These are phyloP conservation scores for Prorops nasuta DNA, from an alignment of 1,140 invertebrate genomes.

Conservation along the genomic window DNA sequence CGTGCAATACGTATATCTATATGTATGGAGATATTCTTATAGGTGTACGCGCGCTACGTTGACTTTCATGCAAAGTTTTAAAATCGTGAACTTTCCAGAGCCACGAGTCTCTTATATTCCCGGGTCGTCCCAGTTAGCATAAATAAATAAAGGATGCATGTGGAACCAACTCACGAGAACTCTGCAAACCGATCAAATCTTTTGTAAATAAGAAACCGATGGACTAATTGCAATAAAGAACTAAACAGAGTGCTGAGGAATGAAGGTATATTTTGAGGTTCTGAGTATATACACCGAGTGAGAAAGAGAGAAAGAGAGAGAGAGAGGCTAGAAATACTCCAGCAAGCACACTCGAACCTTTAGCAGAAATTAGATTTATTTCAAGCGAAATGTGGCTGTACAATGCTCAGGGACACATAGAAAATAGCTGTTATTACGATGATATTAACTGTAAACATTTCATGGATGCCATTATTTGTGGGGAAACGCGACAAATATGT, in stretches of 20 bases:
- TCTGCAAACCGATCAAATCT: background rate
- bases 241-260: too few relatives aligned
- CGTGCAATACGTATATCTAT: conserved; percentile 43
- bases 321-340: background rate
- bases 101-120: background rate
- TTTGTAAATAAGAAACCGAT: too few relatives aligned
- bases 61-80: conserved; percentile 45
- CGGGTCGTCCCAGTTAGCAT: conserved; percentile 34
- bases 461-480: background rate
- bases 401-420: too few relatives aligned
- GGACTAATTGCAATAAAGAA: too few relatives aligned
- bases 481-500: too few relatives aligned
- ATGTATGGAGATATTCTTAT: conserved; percentile 29
- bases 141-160: conserved; percentile 51
- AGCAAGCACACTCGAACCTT: too few relatives aligned
- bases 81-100: conserved; percentile 32
- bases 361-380: too few relatives aligned
- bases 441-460: conserved; percentile 20
- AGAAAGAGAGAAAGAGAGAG: conserved; percentile 16
- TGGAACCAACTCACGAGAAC: background rate
- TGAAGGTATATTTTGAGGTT: background rate
- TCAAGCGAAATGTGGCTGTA: too few relatives aligned
- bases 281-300: background rate
- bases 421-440: conserved; percentile 19
- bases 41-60: conserved; percentile 17